phyloP scores from a whole-genome alignment of 2,888 invertebrate genomes.

The Drosophila barbarae region DNA sequence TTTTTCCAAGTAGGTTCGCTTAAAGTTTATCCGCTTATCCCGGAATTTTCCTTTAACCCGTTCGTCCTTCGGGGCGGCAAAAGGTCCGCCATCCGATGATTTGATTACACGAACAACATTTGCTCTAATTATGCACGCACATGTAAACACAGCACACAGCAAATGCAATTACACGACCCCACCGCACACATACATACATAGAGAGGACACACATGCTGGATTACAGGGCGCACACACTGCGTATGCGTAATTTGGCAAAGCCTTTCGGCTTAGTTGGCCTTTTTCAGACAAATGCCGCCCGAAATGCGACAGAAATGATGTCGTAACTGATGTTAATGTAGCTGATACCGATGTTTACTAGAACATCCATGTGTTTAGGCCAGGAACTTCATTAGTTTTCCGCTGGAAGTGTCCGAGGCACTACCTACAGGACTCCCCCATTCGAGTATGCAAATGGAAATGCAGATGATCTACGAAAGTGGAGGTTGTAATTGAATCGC shows the following conservation, averaged over 20 bases:
- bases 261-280: slow-evolving; percentile 37
- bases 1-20: slow-evolving; percentile 5
- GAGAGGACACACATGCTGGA: slow-evolving; percentile 31
- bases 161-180: slow-evolving; percentile 66
- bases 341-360: slow-evolving; percentile 7
- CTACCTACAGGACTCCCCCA: slow-evolving; percentile 5
- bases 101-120: slow-evolving; percentile 72
- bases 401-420: slow-evolving; percentile 5
- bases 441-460: slow-evolving; percentile 7
- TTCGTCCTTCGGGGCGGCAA: slow-evolving; percentile 20
- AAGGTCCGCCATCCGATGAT: slow-evolving; percentile 51
- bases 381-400: slow-evolving; percentile 27
- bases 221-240: slow-evolving; percentile 56
- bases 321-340: slow-evolving; percentile 22
- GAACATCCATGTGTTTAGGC: slow-evolving; percentile 4
- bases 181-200: slow-evolving; percentile 2
- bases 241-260: slow-evolving; percentile 61
- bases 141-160: slow-evolving; percentile 60
- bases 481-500: slow-evolving; percentile 19
- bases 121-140: slow-evolving; percentile 72
- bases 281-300: slow-evolving; percentile 18
- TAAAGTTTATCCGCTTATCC: slow-evolving; percentile 21
- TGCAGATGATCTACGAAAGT: not conserved
- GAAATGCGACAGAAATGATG: slow-evolving; percentile 14
- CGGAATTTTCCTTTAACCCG: slow-evolving; percentile 20